A percentile compares a stretch with the other conserved stretches of the same genome.
phyloP scores from a whole-genome alignment of 2,797 vertebrate genomes.

The Australoheros facetus region DNA sequence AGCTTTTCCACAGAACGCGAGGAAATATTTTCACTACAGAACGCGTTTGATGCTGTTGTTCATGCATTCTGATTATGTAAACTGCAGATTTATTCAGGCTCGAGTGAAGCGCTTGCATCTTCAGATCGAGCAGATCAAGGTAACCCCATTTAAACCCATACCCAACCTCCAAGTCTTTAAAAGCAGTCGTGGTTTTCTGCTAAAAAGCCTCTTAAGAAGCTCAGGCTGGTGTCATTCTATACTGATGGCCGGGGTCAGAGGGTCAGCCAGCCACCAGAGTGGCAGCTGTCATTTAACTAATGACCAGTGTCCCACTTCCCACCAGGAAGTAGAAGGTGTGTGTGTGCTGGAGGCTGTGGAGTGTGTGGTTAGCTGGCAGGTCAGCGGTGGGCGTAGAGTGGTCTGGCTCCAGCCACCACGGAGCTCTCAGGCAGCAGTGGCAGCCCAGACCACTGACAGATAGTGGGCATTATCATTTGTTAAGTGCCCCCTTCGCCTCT shows the following conservation, averaged over 20 bases:
- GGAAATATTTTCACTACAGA: neutral
- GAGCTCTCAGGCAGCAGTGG: conserved; percentile 77
- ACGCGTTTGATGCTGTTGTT: neutral
- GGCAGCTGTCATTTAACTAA: conserved; percentile 66
- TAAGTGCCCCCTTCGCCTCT: conserved; percentile 85
- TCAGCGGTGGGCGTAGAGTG: conserved; percentile 77
- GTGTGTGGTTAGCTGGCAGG: conserved; percentile 80
- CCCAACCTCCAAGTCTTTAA: conserved; percentile 20
- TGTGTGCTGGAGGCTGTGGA: conserved; percentile 62
- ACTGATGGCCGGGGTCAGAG: conserved; percentile 50
- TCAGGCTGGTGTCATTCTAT: conserved; percentile 38
- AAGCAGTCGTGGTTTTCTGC: conserved; percentile 23
- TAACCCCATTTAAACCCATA: neutral
- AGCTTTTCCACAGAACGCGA: conserved; percentile 9
- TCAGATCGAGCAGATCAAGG: neutral
- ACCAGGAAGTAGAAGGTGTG: conserved; percentile 68
- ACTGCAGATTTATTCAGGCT: neutral
- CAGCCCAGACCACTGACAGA: conserved; percentile 72
- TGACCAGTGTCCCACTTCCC: conserved; percentile 43
- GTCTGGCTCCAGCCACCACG: conserved; percentile 74
- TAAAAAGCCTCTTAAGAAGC: conserved; percentile 52
- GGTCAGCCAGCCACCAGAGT: conserved; percentile 55
- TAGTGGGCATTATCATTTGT: conserved; percentile 86
- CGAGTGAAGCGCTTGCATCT: neutral
- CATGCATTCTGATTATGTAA: conserved; percentile 5